Percentiles rank a stretch among this genome's conserved stretches.
phyloP scores from a whole-genome alignment of 2,113 vertebrate genomes.

The Ptychochromis oligacanthus region DNA sequence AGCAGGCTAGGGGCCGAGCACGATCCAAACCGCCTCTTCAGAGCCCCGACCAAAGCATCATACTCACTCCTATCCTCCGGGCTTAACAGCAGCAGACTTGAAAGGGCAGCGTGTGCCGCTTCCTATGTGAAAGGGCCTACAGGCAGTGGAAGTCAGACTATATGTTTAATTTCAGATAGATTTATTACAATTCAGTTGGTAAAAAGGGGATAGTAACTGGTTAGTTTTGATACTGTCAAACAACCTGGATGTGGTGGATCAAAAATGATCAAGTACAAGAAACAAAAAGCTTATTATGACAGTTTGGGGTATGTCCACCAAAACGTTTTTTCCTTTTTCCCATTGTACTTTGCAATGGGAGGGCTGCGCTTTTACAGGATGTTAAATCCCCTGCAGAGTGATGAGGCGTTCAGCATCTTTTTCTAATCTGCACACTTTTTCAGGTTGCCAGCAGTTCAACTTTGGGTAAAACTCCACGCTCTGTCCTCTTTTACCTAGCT shows the following conservation, averaged over 20 bases:
- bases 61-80: too few relatives aligned
- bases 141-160: too few relatives aligned
- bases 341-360: neutral
- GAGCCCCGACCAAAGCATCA: too few relatives aligned
- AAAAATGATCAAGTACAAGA: neutral
- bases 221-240: neutral
- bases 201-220: neutral
- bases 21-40: too few relatives aligned
- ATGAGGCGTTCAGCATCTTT: neutral
- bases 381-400: neutral
- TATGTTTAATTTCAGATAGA: neutral
- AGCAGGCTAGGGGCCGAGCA: too few relatives aligned
- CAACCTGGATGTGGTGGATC: neutral
- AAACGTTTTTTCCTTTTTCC: fast-evolving
- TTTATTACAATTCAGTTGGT: neutral
- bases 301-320: neutral
- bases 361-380: neutral
- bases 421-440: neutral
- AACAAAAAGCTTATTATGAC: neutral
- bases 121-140: too few relatives aligned
- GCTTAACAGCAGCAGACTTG: too few relatives aligned
- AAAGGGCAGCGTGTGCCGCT: too few relatives aligned
- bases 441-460: neutral
- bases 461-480: neutral
- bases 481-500: neutral